Conservation (phyloP, 2,113 vertebrate genomes). For the Chiloscyllium plagiosum region DNA sequence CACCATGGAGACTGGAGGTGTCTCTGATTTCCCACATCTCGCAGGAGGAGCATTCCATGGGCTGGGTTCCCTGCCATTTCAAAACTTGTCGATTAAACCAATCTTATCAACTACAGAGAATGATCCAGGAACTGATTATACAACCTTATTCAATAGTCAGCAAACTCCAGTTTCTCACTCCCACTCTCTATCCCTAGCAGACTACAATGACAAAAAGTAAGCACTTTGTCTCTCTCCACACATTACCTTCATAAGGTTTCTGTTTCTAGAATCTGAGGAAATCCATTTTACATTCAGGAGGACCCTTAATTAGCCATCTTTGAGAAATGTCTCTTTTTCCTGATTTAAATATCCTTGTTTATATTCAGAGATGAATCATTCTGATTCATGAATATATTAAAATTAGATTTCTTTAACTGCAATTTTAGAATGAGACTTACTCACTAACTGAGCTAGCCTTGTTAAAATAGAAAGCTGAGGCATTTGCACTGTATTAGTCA, state of each 20-base stretch:
- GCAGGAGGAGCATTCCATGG: too few species aligned
- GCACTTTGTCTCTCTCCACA: too few species aligned
- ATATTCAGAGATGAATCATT: background rate
- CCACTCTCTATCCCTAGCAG: too few species aligned
- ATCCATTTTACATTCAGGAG: background rate
- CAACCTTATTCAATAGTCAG: too few species aligned
- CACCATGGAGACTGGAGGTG: too few species aligned
- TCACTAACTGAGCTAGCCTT: background rate
- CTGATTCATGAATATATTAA: background rate
- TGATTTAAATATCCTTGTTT: background rate
- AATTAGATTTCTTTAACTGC: background rate
- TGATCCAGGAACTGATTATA: too few species aligned
- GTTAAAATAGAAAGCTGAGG: background rate
- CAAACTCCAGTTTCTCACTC: too few species aligned
- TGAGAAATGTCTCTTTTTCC: background rate
- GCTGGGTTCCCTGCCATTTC: too few species aligned
- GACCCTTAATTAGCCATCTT: background rate
- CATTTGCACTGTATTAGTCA: background rate
- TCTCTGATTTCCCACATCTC: too few species aligned
- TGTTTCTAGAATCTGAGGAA: background rate
- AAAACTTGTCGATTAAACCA: too few species aligned
- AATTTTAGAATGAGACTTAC: background rate
- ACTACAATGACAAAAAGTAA: too few species aligned
- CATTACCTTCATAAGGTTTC: background rate
- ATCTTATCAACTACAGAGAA: too few species aligned